Evolutionary conservation across 2,888 invertebrate species (phyloP).

Genomic region (Euclidia mi): DNA sequence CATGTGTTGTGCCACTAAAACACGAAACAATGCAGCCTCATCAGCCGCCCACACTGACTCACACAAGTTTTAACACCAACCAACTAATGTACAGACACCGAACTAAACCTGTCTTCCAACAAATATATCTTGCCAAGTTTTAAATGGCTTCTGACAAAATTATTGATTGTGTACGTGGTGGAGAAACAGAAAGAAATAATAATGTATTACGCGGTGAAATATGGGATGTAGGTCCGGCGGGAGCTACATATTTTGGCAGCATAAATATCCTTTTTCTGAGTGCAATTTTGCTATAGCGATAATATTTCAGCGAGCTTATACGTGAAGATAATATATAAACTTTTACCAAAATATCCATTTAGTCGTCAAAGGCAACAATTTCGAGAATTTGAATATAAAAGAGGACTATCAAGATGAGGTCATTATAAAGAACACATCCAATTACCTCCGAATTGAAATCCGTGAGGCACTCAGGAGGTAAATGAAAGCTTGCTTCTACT

Average conservation of each 20-base stretch:
- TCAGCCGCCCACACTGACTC: conserved; percentile 40
- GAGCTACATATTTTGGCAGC: conserved; percentile 13
- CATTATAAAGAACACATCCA: conserved; percentile 32
- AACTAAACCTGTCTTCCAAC: conserved; percentile 27
- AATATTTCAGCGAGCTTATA: background rate
- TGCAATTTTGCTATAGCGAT: conserved; percentile 15
- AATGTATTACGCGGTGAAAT: conserved; percentile 31
- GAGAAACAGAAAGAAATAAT: conserved; percentile 29
- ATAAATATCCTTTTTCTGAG: conserved; percentile 13
- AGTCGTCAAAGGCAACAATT: too few species aligned
- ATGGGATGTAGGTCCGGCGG: conserved; percentile 13
- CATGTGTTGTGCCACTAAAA: conserved; percentile 63
- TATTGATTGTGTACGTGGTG: conserved; percentile 31
- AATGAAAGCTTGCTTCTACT: conserved; percentile 18
- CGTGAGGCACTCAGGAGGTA: conserved; percentile 14
- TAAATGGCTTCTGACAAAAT: conserved; percentile 22
- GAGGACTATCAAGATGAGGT: conserved; percentile 21
- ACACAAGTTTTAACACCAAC: conserved; percentile 30
- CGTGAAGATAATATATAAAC: too few species aligned
- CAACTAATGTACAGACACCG: conserved; percentile 4
- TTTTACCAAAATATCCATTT: too few species aligned
- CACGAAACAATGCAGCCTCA: conserved; percentile 67
- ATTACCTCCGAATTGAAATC: conserved; percentile 38
- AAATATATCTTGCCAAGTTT: conserved; percentile 9
- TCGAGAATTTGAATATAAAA: background rate